Percentiles rank a stretch among this genome's conserved stretches.
Conservation (phyloP, 2,888 invertebrate genomes). For the Drosophila melanosoma region DNA sequence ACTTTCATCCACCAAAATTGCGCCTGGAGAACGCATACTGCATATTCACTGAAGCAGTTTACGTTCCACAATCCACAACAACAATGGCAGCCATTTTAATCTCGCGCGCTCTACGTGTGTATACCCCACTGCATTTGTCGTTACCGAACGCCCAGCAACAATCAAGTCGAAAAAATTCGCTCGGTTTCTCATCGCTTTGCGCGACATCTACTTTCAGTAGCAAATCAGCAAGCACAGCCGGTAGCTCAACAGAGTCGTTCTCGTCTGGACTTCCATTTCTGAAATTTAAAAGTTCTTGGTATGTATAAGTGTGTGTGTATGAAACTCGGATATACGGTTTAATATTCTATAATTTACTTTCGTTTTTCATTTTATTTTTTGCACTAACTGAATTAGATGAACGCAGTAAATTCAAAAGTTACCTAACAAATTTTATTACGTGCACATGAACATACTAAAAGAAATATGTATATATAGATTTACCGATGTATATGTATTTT, state of each 20-base stretch:
- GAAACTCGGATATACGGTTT: conserved; percentile 15
- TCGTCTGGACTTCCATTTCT: conserved; percentile 61
- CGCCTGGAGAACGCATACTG: conserved; percentile 47
- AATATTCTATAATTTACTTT: conserved; percentile 26
- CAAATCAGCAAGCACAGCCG: conserved; percentile 69
- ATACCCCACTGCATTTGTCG: conserved; percentile 38
- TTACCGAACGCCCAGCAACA: conserved; percentile 14
- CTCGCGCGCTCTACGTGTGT: conserved; percentile 38
- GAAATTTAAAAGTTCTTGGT: conserved; percentile 69
- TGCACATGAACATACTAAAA: conserved; percentile 2
- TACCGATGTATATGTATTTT: conserved; percentile 24
- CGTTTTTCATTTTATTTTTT: conserved; percentile 23
- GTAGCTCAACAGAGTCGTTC: conserved; percentile 60
- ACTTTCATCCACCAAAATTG: conserved; percentile 15
- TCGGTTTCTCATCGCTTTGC: conserved; percentile 26
- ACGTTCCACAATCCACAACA: conserved; percentile 54
- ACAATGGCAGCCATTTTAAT: conserved; percentile 54
- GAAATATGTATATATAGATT: conserved; percentile 4
- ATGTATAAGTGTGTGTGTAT: conserved; percentile 51
- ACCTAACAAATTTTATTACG: conserved; percentile 58
- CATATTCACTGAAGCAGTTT: conserved; percentile 7
- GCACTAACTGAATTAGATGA: background rate
- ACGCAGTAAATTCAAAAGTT: conserved; percentile 37
- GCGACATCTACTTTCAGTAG: conserved; percentile 58
- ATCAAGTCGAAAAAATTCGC: conserved; percentile 14